Base-by-base conservation (phyloP, 2,888 invertebrate genomes). In the Hypena proboscidalis region DNA sequence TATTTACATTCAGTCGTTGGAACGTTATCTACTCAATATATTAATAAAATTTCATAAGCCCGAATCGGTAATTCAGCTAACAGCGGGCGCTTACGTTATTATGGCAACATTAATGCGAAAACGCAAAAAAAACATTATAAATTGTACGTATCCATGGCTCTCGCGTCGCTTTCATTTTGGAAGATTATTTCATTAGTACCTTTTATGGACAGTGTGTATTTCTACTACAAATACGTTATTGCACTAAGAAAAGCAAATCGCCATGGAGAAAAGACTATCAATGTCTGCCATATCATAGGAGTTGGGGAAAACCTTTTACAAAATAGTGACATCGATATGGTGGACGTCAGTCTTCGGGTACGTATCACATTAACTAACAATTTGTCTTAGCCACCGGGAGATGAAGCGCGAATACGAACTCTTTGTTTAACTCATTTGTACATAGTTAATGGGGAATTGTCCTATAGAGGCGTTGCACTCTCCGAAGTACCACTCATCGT, bases 401-500 rank as follows among this genome's bases (percentile, higher is more conserved):
- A 25, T 21, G 17, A 43, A 40, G 26, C 23, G 20, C 35, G 26
- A 30, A 23, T 21, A 31, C 10, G 26, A 42, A 49, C 32, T 54
- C 50, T 46, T 57, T 48, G 47, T 41, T 61, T 80, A 86, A 75
- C 80, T 77, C 73, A 90, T 83, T 80, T 95, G 93, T 46, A 96
- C 94, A 80, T 95, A 96, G 86, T 94, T 95, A 15, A 93, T 91
- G 38, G 97, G 96, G 83, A 97, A 96, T 77, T 96, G 95, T 55
- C 96, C 97, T 71, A 85, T 92, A 51, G 85, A 81, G 19, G 93
- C 94, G 45, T 92, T 90, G 57, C 92, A 93, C 75, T 95, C 94
- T 8, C 96, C 96, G 70, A 92, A 95, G 43, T 95, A 92, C 97
- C 97, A 97, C 64, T 96, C 95, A 34, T 94, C 92, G 66, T 94